Conservation (phyloP, 2,888 invertebrate genomes). For the Cetonia aurata region DNA sequence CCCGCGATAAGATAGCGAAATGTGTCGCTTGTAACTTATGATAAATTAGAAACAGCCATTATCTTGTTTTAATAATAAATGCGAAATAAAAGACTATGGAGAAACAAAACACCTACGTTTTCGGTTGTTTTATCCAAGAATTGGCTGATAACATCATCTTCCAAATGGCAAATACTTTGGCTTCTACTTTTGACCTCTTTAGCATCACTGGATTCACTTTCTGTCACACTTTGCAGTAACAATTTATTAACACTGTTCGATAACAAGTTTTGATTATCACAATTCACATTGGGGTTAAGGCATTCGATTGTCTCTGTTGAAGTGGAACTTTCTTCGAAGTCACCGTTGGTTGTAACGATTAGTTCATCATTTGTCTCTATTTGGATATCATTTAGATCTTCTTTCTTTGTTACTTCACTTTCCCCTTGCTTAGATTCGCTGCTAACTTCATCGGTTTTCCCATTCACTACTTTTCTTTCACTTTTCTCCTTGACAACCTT, state of each 20-base stretch:
- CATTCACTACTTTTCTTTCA: background rate
- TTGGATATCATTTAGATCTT: background rate
- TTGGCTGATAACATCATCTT: constrained; percentile 59
- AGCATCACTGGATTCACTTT: constrained; percentile 42
- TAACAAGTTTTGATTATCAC: constrained; percentile 16
- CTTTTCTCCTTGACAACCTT: constrained; percentile 1
- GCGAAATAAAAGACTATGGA: background rate
- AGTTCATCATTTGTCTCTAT: background rate
- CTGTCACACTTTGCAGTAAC: constrained; percentile 41
- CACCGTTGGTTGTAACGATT: constrained; percentile 7
- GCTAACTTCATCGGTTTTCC: background rate
- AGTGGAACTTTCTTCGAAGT: constrained; percentile 10
- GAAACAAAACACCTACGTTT: constrained; percentile 56
- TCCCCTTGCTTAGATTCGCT: background rate
- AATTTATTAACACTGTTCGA: constrained; percentile 6
- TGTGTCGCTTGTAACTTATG: background rate
- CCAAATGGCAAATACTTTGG: constrained; percentile 46
- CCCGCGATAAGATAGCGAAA: constrained; percentile 29
- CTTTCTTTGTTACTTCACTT: background rate
- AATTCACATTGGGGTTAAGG: constrained; percentile 7
- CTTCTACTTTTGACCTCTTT: constrained; percentile 41
- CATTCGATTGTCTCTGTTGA: background rate
- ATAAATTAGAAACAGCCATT: constrained; percentile 1
- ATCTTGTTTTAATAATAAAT: constrained; percentile 12
- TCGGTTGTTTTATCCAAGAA: constrained; percentile 60